phyloP scores from a whole-genome alignment of 2,888 invertebrate species.

The Athalia cordata region DNA sequence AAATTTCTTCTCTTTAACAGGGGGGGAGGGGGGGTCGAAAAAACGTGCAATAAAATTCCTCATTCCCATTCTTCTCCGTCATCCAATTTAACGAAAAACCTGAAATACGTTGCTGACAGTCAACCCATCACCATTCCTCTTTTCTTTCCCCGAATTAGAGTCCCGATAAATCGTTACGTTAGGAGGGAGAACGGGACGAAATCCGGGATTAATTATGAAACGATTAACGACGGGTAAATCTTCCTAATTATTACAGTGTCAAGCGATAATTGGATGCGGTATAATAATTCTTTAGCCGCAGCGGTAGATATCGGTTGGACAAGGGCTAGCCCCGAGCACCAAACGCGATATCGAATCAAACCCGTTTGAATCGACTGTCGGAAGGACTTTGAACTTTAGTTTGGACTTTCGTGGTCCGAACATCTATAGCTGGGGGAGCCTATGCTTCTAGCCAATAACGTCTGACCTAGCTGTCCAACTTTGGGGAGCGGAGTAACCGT shows the following conservation, averaged over 20 bases:
- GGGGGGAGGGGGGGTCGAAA: too few relatives aligned
- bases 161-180: neutral
- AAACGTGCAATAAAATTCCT: neutral
- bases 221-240: constrained; percentile 4
- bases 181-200: neutral
- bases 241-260: neutral
- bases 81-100: neutral
- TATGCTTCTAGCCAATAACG: constrained; percentile 39
- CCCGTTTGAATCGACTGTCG: constrained; percentile 20
- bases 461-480: constrained; percentile 37
- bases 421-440: neutral
- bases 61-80: neutral
- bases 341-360: constrained; percentile 24
- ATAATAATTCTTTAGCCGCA: too few relatives aligned
- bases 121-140: too few relatives aligned
- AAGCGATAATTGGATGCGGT: neutral
- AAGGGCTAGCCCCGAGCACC: too few relatives aligned
- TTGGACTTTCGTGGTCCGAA: constrained; percentile 9
- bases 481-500: constrained; percentile 16
- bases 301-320: too few relatives aligned
- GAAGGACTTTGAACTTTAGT: constrained; percentile 32
- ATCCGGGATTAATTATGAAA: constrained; percentile 10
- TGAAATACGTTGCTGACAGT: neutral
- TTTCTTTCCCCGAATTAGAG: neutral
- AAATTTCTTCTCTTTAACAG: too few relatives aligned